Evolutionary conservation across 2,113 vertebrate species (phyloP), one percentile per base, ranked within the genome.

Genomic region (Crotalus horridus): DNA sequence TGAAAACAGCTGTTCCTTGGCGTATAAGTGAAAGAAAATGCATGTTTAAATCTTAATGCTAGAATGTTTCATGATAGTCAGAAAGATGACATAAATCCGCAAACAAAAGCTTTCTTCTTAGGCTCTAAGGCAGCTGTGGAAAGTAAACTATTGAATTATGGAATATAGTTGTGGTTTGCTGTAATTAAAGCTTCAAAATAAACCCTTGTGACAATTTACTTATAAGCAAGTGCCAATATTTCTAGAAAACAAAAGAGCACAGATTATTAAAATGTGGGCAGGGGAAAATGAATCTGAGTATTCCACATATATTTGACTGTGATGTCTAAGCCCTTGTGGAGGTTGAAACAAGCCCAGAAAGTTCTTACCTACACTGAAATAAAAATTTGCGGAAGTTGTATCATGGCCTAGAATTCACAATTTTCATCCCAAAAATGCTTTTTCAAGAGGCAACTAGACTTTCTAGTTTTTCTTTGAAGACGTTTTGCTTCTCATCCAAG

Each of bases 111-210:
- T 39, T 15, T 69, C 46, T 23, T 90, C 59, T 33, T 90, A 17
- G 51, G 21, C 59, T 64, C 64, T 5, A 92, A 64, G 39, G 24
- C 59, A 74, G 48, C 33, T 55, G 24, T 74, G 64, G n/a, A 26
- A 43, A 85, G 33, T 33, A 85, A 43, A 46, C n/a, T 29, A 56
- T 29, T 56, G n/a, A 85, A 85, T 91, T 85, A 85, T 85, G 74
- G 74, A 46, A 56, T 85, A 24, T 24, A 56, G 51, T 43, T 43
- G 10, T 56, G 69, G 85, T 85, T 56, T 91, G 39, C 74, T 55
- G 10, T 85, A 91, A 91, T 85, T 85, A 91, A 56, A 91, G 10
- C 53, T 85, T 91, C 90, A 56, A 74, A 85, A 39, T 58, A 56
- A 58, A 24, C 33, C 53, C 53, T 54, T 54, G 15, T 43, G 53